Evolutionary conservation across 2,888 invertebrate genomes (phyloP).

Genomic region (Bellardia bayeri): DNA sequence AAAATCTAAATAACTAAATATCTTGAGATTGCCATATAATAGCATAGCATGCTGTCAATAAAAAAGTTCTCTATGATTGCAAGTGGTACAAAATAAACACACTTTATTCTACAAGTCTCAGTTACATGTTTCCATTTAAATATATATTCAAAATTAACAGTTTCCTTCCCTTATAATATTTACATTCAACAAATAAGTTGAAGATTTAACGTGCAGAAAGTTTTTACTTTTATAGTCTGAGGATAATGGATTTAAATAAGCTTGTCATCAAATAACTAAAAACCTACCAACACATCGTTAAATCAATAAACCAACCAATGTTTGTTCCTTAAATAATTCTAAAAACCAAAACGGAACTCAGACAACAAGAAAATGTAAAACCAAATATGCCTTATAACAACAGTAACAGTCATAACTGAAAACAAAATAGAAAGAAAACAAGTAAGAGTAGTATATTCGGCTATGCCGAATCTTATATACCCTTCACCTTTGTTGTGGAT

Average conservation of each 20-base stretch:
- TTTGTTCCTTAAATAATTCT: conserved; percentile 30
- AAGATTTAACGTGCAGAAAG: conserved; percentile 2
- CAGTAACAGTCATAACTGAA: conserved; percentile 5
- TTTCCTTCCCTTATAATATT: background rate
- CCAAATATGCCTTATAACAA: conserved; percentile 21
- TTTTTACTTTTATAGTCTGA: conserved; percentile 1
- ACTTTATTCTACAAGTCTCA: too few relatives aligned
- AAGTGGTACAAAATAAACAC: too few relatives aligned
- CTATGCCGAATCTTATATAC: too few relatives aligned
- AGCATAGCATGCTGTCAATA: too few relatives aligned
- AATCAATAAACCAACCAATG: conserved; percentile 46
- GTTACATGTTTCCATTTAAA: too few relatives aligned
- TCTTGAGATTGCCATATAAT: too few relatives aligned
- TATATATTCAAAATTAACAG: background rate
- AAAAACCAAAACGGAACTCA: conserved; percentile 35
- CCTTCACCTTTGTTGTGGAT: too few relatives aligned
- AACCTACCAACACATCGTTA: conserved; percentile 47
- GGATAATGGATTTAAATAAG: conserved; percentile 21
- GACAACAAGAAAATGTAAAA: conserved; percentile 23
- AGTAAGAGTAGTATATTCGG: too few relatives aligned
- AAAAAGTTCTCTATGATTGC: too few relatives aligned
- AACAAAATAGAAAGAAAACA: background rate
- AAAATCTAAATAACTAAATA: too few relatives aligned
- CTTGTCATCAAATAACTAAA: conserved; percentile 25
- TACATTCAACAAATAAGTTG: background rate